Evolutionary conservation across 2,888 invertebrate genomes (phyloP).

Genomic region (Leistus spinibarbis): DNA sequence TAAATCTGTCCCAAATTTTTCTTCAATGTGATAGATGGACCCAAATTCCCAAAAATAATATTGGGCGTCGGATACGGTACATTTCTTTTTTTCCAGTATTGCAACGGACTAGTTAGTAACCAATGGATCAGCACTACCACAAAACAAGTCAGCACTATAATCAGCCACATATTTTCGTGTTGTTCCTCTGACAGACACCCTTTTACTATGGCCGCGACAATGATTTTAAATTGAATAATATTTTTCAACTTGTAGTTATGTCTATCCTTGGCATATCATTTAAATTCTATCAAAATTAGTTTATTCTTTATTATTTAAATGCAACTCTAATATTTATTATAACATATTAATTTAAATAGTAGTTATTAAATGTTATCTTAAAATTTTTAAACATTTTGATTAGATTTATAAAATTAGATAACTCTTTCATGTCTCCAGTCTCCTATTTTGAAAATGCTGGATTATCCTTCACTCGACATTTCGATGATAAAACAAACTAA

Average conservation of each 20-base stretch:
- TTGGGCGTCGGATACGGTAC: constrained; percentile 54
- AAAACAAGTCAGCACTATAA: constrained; percentile 1
- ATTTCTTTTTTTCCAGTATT: constrained; percentile 54
- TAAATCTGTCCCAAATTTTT: constrained; percentile 51
- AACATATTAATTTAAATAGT: too few relatives aligned
- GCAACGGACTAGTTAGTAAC: constrained; percentile 47
- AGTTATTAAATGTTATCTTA: too few relatives aligned
- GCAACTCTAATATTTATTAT: too few relatives aligned
- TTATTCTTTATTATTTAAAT: too few relatives aligned
- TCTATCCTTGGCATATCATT: neutral
- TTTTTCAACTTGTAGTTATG: neutral
- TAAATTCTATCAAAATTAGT: too few relatives aligned
- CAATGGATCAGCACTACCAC: constrained; percentile 41
- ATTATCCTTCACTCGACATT: too few relatives aligned
- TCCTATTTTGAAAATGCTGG: too few relatives aligned
- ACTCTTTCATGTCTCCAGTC: too few relatives aligned
- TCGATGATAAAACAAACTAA: too few relatives aligned
- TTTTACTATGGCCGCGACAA: neutral
- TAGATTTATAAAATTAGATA: too few relatives aligned
- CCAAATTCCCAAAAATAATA: constrained; percentile 53
- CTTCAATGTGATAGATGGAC: constrained; percentile 47
- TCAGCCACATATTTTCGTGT: constrained; percentile 3
- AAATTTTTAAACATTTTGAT: too few relatives aligned
- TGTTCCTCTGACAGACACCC: neutral
- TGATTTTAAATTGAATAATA: neutral